Base-by-base conservation (phyloP, 2,113 vertebrate genomes). In the Rafetus swinhoei region DNA sequence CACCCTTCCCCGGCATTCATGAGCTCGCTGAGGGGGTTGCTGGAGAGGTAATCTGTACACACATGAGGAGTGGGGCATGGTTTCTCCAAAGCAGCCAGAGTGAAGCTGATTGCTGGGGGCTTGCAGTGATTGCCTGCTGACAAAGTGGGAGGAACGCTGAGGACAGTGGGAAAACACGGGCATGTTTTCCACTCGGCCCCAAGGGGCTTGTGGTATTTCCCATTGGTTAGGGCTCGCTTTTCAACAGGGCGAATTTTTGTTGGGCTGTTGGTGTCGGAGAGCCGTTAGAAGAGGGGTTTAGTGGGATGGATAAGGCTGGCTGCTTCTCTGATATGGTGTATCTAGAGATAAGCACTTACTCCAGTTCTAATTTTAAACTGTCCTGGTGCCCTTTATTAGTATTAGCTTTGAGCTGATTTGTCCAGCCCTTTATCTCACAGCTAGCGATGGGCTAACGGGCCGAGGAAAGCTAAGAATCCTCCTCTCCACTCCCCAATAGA, bases 211-310 rank as follows among this genome's bases (percentile, higher is more conserved):
- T 59, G 86, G 87, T 84, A 80, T 65, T 95, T 86, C 90, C 85
- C 69, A 3, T 91, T 95, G 95, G 84, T 59, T 86, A 45, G 18
- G 86, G 90, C 1, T 21, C 39, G 1, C 2, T 69, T 93, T 92
- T 83, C 90, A 80, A 86, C 88, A 91, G 62, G 55, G 77, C 7
- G 9, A 53, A 87, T 93, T 95, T 91, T 85, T 90, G 22, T 69
- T 4, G 56, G 25, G 84, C 29, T 1, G 1, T 60, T 92, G 80
- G 79, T 1, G 0, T 92, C 94, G 84, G 88, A 94, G 93, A 84
- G 77, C n/a, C 87, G 91, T 81, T 87, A 95, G 84, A 96, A 96
- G 95, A 95, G 87, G 93, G 93, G 95, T 95, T 96, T 96, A 96
- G 0, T 0, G 24, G 1, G 3, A 80, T 56, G 72, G 84, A 93